Evolutionary conservation across 1,140 invertebrate genomes (phyloP).

Genomic region (Hirudo medicinalis): DNA sequence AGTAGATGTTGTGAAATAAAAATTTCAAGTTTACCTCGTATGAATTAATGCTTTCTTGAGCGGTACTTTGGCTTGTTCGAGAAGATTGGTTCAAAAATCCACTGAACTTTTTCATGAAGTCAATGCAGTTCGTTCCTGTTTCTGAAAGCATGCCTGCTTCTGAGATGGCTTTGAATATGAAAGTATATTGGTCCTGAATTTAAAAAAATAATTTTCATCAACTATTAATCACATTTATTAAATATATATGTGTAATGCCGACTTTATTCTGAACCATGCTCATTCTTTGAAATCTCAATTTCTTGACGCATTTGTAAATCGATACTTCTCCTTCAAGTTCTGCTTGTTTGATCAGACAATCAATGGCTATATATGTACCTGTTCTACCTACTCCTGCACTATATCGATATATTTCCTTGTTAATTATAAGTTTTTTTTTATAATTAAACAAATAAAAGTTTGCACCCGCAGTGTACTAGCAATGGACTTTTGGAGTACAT

Average conservation of each 20-base stretch:
- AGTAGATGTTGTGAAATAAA: neutral
- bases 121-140: neutral
- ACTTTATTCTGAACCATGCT: constrained; percentile 8
- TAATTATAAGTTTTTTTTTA: neutral
- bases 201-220: neutral
- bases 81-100: no score
- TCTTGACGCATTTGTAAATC: neutral
- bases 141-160: neutral
- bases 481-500: constrained; percentile 38
- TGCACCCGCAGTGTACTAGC: constrained; percentile 50
- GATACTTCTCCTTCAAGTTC: neutral
- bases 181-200: constrained; percentile 1
- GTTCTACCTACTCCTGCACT: constrained; percentile 13
- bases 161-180: neutral
- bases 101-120: neutral
- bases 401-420: neutral
- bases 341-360: constrained; percentile 6
- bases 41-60: no score
- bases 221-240: neutral
- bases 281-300: neutral
- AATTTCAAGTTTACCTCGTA: no score
- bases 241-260: no score
- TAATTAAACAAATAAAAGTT: neutral
- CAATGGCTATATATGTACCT: constrained; percentile 7
- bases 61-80: no score